These are phyloP conservation scores for Phodopus roborovskii DNA, from an alignment of 2,113 vertebrate species.

Conservation along the genomic window DNA sequence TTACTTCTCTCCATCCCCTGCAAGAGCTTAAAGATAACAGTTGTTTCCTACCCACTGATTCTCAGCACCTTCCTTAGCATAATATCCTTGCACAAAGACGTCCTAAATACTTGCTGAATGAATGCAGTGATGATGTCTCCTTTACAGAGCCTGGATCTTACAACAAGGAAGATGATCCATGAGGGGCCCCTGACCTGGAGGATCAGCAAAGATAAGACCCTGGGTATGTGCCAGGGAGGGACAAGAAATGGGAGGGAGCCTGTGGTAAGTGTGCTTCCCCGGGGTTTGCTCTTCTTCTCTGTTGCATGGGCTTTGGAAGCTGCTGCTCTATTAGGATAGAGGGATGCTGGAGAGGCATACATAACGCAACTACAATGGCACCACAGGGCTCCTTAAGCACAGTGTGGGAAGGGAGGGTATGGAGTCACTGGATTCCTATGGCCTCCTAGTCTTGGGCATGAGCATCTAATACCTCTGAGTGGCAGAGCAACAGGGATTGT, in stretches of 20 bases:
- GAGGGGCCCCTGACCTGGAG: constrained; percentile 95
- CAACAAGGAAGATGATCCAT: constrained; percentile 94
- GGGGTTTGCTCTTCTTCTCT: not conserved
- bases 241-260: not conserved
- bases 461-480: not conserved
- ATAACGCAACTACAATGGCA: not conserved
- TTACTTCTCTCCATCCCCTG: not conserved
- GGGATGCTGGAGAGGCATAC: not conserved
- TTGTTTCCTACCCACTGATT: not conserved
- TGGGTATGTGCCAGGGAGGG: constrained; percentile 87
- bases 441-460: not conserved
- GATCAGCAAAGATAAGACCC: constrained; percentile 94
- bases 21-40: not conserved
- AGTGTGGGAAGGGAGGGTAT: not conserved
- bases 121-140: not conserved
- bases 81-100: not conserved
- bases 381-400: accelerated
- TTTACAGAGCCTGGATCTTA: constrained; percentile 93
- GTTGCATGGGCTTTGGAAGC: not conserved
- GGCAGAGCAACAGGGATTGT: not conserved
- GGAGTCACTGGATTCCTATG: not conserved
- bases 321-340: not conserved
- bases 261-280: not conserved
- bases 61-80: not conserved
- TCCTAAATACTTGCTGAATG: not conserved